A percentile compares a stretch with the other conserved stretches of the same genome.
These are phyloP conservation scores for Lepidocolaptes lacrymiger DNA, from an alignment of 2,797 vertebrate genomes.

Conservation along the genomic window DNA sequence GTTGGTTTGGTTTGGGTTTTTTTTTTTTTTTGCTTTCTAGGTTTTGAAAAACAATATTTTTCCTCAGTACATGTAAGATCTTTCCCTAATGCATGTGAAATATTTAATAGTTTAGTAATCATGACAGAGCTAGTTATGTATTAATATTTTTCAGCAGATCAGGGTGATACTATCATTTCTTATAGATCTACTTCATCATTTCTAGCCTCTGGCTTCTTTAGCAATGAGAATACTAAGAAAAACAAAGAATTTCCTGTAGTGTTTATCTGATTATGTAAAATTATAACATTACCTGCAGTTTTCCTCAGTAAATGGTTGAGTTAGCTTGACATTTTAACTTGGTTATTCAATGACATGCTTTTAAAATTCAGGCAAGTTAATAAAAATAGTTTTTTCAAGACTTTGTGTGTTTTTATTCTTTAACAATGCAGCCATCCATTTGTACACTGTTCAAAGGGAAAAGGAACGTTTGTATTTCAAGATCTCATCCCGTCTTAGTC, in stretches of 20 bases:
- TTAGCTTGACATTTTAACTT: not conserved
- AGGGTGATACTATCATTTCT: not conserved
- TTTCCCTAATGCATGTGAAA: not conserved
- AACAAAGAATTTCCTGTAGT: not conserved
- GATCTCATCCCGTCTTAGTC: not conserved
- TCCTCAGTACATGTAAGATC: not conserved
- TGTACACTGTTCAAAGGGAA: not conserved
- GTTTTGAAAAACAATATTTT: not conserved
- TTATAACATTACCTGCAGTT: not conserved
- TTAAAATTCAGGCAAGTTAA: not conserved
- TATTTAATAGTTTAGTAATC: not conserved
- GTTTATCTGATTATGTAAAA: not conserved
- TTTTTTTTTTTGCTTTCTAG: not conserved
- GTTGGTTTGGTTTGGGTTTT: not conserved
- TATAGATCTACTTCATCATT: not conserved
- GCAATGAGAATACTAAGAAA: not conserved
- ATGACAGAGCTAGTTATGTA: not conserved
- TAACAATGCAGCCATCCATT: not conserved
- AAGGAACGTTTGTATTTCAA: not conserved
- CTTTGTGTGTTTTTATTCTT: not conserved
- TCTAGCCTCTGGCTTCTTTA: not conserved
- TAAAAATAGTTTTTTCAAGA: not conserved
- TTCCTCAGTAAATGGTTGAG: not conserved
- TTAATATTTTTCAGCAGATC: not conserved
- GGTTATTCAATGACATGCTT: not conserved